These are phyloP conservation scores for Tenrec ecaudatus DNA, from an alignment of 2,113 vertebrate genomes.

Conservation along the genomic window DNA sequence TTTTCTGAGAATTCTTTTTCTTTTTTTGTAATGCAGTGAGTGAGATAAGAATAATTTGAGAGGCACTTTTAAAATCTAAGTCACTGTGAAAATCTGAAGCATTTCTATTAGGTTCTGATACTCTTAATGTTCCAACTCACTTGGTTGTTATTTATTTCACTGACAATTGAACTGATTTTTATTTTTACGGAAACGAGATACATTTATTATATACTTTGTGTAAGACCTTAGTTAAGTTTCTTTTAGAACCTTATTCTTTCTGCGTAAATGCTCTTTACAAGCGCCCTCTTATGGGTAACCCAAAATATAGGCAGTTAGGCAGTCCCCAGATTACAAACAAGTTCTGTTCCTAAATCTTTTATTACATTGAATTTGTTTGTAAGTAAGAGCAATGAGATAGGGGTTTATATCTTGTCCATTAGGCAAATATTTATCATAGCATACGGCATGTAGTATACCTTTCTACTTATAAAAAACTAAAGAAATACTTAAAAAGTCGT, in stretches of 20 bases:
- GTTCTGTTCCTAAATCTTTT: not conserved
- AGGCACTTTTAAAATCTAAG: not conserved
- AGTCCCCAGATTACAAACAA: not conserved
- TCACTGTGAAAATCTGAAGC: constrained; percentile 3
- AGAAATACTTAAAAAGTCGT: not conserved
- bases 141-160: constrained; percentile 2
- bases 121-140: not conserved
- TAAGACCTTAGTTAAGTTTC: not conserved
- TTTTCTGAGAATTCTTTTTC: not conserved
- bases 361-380: not conserved
- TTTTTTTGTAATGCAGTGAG: not conserved
- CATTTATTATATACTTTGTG: not conserved
- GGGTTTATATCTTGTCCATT: not conserved
- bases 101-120: constrained; percentile 1
- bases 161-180: not conserved
- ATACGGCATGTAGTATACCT: not conserved
- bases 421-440: not conserved
- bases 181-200: constrained; percentile 17
- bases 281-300: not conserved
- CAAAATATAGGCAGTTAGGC: not conserved
- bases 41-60: constrained; percentile 28
- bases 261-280: not conserved
- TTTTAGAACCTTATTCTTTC: constrained; percentile 35
- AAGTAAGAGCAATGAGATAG: not conserved
- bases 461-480: not conserved